phyloP scores from a whole-genome alignment of 2,888 invertebrate species.

The Microdon myrmicae region DNA sequence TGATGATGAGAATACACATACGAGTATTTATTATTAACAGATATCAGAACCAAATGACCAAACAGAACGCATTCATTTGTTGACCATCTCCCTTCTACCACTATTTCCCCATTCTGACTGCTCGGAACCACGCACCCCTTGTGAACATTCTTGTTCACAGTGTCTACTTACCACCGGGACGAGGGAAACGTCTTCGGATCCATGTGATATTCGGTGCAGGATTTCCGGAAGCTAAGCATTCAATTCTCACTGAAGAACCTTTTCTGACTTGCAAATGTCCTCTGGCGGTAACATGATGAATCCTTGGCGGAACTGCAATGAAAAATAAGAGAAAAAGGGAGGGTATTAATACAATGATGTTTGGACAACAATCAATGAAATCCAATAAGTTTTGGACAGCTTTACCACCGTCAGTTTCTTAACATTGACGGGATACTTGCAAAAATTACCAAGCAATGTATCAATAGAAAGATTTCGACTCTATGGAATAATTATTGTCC shows the following conservation, averaged over 20 bases:
- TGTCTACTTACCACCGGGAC: constrained; percentile 66
- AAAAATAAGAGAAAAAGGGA: constrained; percentile 29
- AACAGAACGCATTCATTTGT: too few relatives aligned
- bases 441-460: too few relatives aligned
- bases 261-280: constrained; percentile 76
- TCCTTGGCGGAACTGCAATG: constrained; percentile 72
- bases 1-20: too few relatives aligned
- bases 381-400: too few relatives aligned
- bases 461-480: too few relatives aligned
- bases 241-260: constrained; percentile 80
- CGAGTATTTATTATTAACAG: too few relatives aligned
- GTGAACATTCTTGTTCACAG: not conserved
- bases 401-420: too few relatives aligned
- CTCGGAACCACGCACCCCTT: not conserved
- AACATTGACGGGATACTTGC: too few relatives aligned
- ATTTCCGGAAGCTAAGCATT: constrained; percentile 81
- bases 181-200: constrained; percentile 70
- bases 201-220: constrained; percentile 83
- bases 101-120: not conserved
- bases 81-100: not conserved
- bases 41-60: too few relatives aligned
- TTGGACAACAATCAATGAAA: constrained; percentile 53
- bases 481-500: too few relatives aligned
- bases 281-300: constrained; percentile 72
- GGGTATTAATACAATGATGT: constrained; percentile 48